Conservation (phyloP, 2,113 vertebrate species). For the Lipophrys pholis region DNA sequence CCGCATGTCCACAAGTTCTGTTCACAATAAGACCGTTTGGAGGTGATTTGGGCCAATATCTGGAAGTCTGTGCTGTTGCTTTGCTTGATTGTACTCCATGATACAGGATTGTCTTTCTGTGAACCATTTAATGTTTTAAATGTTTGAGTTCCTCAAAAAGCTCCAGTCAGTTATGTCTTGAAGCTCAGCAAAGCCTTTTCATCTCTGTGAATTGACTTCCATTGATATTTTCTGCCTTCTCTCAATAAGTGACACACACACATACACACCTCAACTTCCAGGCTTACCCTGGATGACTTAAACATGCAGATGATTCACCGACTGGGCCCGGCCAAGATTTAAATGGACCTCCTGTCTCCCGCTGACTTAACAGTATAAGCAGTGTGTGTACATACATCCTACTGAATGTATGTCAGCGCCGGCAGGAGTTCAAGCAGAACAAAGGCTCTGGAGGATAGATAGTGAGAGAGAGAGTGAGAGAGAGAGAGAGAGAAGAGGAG, state of each 20-base stretch:
- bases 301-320: constrained; percentile 27
- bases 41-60: background rate
- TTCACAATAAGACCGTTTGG: background rate
- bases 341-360: constrained; percentile 37
- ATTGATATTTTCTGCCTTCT: background rate
- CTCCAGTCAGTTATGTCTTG: constrained; percentile 37
- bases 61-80: constrained; percentile 8
- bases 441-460: constrained; percentile 60
- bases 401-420: constrained; percentile 72
- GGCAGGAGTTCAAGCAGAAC: constrained; percentile 54
- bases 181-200: constrained; percentile 35
- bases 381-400: constrained; percentile 11
- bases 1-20: background rate
- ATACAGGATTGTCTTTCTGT: constrained; percentile 28
- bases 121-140: constrained; percentile 45
- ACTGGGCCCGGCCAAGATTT: constrained; percentile 35
- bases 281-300: background rate
- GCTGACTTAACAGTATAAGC: constrained; percentile 42
- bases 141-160: constrained; percentile 24
- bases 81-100: constrained; percentile 16
- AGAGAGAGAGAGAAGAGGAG: constrained; percentile 19
- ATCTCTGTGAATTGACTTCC: constrained; percentile 23
- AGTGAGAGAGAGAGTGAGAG: constrained; percentile 10
- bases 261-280: background rate
- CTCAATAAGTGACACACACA: background rate